Evolutionary conservation across 2,113 vertebrate species (phyloP), one percentile per base, ranked within the genome.

Genomic region (Hippocampus guttulatus): DNA sequence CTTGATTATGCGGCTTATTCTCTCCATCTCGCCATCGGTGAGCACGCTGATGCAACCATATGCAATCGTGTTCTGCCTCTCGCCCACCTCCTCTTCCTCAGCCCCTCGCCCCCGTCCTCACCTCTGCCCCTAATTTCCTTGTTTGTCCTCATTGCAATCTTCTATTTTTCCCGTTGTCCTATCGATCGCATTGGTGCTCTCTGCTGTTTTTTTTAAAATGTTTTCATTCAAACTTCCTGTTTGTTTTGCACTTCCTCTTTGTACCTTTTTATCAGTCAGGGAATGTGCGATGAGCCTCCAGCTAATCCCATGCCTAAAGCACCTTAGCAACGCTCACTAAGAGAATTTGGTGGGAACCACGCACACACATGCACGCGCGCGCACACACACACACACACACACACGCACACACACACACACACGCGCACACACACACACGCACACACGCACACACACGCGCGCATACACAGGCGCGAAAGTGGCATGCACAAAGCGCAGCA

Each of bases 311-410:
- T 89, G 82, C 86, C 86, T 83, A 91, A 90, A 90, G 88, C 89
- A 90, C 86, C 89, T 90, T 90, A 91, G 90, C 88, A 90, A 90
- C 87, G 88, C 90, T 89, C 84, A 78, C 89, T 89, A 85, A 84
- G 83, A 87, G 88, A 88, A 90, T 90, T 90, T 89, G 84, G 83
- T 84, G 83, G 78, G 72, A 84, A 82, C 83, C 23, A 51, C 20
- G 62, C 68, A 60, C 68, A 57, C 27, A 64, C 41, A 64, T 30
- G 51, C 12, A 70, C 3, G 49, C 40, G 74, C 12, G 14, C 43
- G 1, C 12, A 3, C 43, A 14, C 43, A 0, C 54, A 51, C 33
- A 30, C 47, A 64, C 49, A 64, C 66, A 74, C 79, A 74, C 82
- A 70, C 58, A 51, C 30, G 14, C 25, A 38, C 33, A 38, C 33